phyloP scores from a whole-genome alignment of 2,888 invertebrate species.

The Cartodere bifasciata region DNA sequence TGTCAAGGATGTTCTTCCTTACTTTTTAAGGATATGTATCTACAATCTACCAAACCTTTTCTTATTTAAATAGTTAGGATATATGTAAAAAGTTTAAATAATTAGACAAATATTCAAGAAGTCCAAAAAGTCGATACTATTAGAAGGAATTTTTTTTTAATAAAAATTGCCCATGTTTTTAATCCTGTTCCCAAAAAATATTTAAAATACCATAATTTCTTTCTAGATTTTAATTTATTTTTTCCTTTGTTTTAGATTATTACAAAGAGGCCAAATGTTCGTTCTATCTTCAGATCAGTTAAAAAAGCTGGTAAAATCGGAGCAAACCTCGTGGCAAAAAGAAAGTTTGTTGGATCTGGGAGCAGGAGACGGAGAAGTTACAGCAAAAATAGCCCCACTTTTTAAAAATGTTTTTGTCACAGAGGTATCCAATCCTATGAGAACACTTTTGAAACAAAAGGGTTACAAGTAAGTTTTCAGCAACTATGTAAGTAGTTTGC shows the following conservation, averaged over 20 bases:
- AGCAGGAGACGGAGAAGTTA: constrained; percentile 93
- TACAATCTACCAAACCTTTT: no score
- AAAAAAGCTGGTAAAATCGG: constrained; percentile 43
- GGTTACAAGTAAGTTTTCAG: constrained; percentile 66
- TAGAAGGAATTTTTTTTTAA: no score
- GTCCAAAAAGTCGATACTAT: no score
- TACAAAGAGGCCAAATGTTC: constrained; percentile 94
- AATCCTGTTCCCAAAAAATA: no score
- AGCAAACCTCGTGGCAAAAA: constrained; percentile 31
- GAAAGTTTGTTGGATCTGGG: constrained; percentile 70
- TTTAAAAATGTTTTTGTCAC: constrained; percentile 73
- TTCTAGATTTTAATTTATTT: neutral
- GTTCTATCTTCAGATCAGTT: constrained; percentile 81
- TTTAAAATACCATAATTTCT: no score
- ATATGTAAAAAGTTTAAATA: no score
- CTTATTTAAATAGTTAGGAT: no score
- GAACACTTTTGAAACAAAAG: constrained; percentile 58
- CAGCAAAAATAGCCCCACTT: constrained; percentile 61
- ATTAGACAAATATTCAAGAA: no score
- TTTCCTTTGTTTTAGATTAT: constrained; percentile 49
- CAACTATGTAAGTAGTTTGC: no score
- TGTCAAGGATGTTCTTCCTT: no score
- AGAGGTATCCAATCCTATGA: constrained; percentile 85
- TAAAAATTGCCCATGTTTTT: no score
- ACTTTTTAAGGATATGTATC: no score